phyloP scores from a whole-genome alignment of 2,113 vertebrate species.

The Calypte anna region DNA sequence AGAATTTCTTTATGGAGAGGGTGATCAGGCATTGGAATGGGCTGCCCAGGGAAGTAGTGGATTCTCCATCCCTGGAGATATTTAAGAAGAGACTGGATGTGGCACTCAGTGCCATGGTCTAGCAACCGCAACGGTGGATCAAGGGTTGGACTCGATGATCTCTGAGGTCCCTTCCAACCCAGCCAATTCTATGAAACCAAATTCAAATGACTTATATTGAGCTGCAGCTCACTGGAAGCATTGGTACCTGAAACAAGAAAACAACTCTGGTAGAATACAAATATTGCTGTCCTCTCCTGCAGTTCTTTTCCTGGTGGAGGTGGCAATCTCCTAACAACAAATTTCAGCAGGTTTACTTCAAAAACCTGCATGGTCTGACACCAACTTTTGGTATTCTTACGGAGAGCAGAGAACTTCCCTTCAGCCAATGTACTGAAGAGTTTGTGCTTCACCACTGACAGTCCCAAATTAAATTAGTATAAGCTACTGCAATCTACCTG shows the following conservation, averaged over 20 bases:
- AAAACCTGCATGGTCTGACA: not conserved
- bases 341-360: not conserved
- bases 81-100: too few relatives aligned
- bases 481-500: not conserved
- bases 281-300: not conserved
- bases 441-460: not conserved
- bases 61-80: too few relatives aligned
- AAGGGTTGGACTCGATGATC: too few relatives aligned
- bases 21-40: too few relatives aligned
- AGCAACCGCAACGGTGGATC: too few relatives aligned
- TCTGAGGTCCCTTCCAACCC: too few relatives aligned
- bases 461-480: not conserved
- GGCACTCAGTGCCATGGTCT: too few relatives aligned
- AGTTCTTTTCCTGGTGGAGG: not conserved
- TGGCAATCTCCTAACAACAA: not conserved
- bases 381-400: not conserved
- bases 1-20: too few relatives aligned
- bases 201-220: not conserved
- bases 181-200: not conserved
- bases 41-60: too few relatives aligned
- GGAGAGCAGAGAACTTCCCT: not conserved
- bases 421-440: not conserved
- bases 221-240: not conserved
- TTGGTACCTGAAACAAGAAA: not conserved
- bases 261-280: not conserved